These are phyloP conservation scores for Python bivittatus DNA, from an alignment of 2,113 vertebrate species.

Conservation along the genomic window DNA sequence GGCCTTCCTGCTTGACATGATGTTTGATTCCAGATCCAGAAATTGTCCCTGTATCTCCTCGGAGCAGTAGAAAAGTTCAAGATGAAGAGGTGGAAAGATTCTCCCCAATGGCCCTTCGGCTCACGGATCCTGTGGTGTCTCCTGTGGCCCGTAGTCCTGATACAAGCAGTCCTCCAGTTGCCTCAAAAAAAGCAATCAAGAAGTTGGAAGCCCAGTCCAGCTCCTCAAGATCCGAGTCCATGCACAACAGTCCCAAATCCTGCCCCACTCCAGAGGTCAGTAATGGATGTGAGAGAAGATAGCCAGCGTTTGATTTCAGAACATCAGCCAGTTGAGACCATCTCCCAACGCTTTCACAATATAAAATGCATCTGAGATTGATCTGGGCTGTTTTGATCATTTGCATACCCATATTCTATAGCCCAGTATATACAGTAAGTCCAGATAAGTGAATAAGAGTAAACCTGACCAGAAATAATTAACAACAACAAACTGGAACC, in stretches of 20 bases:
- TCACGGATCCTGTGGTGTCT: fast-evolving
- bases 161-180: constrained; percentile 6
- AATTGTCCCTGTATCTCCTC: constrained; percentile 30
- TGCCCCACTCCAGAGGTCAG: constrained; percentile 93
- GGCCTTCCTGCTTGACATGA: constrained; percentile 32
- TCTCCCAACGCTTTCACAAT: background rate
- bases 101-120: fast-evolving
- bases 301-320: background rate
- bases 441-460: background rate
- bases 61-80: constrained; percentile 30
- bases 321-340: background rate
- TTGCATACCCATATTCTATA: background rate
- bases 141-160: constrained; percentile 45
- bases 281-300: background rate
- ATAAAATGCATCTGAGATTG: background rate
- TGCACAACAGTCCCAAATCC: constrained; percentile 88
- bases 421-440: background rate
- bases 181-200: constrained; percentile 63
- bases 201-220: constrained; percentile 71
- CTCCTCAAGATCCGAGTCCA: constrained; percentile 81
- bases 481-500: background rate
- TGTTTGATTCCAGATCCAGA: constrained; percentile 50
- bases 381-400: background rate
- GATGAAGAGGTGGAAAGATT: constrained; percentile 28
- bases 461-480: background rate